These are phyloP conservation scores for Pachyramphus minor DNA, from an alignment of 2,113 vertebrate genomes.

Conservation along the genomic window DNA sequence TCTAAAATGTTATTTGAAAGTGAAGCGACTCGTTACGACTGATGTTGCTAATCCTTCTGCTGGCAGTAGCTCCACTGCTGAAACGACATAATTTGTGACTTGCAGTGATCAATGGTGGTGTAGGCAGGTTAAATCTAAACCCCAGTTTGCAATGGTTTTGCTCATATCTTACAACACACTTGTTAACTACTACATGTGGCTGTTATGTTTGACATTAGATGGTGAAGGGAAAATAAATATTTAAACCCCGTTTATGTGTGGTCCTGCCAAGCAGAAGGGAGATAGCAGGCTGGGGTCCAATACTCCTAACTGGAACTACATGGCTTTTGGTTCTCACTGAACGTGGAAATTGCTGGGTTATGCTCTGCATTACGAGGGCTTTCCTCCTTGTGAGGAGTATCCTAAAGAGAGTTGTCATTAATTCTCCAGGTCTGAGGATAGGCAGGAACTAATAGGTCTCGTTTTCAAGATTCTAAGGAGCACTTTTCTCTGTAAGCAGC, in stretches of 20 bases:
- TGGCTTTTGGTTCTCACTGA: neutral
- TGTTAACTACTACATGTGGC: neutral
- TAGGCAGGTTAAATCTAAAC: neutral
- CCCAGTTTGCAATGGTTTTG: neutral
- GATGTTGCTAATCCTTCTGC: constrained; percentile 51
- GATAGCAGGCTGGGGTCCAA: neutral
- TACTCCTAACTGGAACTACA: neutral
- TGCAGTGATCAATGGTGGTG: neutral
- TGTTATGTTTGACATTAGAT: neutral
- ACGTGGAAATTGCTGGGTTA: neutral
- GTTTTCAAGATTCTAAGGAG: neutral
- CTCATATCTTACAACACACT: neutral
- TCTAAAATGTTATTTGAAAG: constrained; percentile 20
- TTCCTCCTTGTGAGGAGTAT: neutral
- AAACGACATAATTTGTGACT: constrained; percentile 41
- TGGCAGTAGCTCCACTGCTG: constrained; percentile 11
- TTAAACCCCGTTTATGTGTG: neutral
- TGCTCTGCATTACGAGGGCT: rapidly evolving
- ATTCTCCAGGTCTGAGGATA: neutral
- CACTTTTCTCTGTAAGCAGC: neutral
- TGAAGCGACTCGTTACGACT: neutral
- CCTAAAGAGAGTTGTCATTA: neutral
- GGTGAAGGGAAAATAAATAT: neutral
- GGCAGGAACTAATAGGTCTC: neutral
- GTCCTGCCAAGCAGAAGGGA: neutral